These are phyloP conservation scores for Dasypus novemcinctus DNA, from an alignment of 2,113 vertebrate species.

Conservation along the genomic window DNA sequence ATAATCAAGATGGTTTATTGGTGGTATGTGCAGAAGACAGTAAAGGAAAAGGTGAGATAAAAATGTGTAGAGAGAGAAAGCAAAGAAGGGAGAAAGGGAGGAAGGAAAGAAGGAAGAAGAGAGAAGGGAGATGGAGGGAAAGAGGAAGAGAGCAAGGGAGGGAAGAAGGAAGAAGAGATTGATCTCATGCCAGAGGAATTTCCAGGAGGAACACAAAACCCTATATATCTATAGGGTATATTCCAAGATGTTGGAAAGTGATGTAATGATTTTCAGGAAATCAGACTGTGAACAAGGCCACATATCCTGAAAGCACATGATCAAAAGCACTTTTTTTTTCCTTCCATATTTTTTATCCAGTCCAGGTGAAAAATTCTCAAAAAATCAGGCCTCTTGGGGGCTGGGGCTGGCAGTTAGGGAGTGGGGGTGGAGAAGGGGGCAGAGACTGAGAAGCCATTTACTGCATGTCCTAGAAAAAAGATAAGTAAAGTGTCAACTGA, in stretches of 20 bases:
- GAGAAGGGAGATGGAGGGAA: neutral
- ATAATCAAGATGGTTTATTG: neutral
- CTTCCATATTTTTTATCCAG: neutral
- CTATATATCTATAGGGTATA: neutral
- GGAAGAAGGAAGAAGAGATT: neutral
- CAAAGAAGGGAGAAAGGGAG: too few species aligned
- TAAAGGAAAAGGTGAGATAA: neutral
- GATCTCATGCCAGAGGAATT: neutral
- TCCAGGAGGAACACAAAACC: neutral
- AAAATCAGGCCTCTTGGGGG: neutral
- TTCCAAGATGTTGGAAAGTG: neutral
- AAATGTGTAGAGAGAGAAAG: neutral
- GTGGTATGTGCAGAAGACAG: neutral
- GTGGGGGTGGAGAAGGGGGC: too few species aligned
- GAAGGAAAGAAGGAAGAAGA: fast-evolving
- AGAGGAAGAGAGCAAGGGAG: too few species aligned
- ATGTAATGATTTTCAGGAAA: neutral
- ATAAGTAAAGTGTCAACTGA: neutral
- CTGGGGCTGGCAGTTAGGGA: too few species aligned
- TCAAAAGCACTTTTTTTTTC: neutral
- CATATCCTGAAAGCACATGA: neutral
- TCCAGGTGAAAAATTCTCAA: neutral
- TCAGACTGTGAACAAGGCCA: neutral
- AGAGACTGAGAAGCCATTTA: neutral
- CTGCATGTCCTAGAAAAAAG: neutral